These are phyloP conservation scores for Pseudopodoces humilis DNA, from an alignment of 2,113 vertebrate species.

Conservation along the genomic window DNA sequence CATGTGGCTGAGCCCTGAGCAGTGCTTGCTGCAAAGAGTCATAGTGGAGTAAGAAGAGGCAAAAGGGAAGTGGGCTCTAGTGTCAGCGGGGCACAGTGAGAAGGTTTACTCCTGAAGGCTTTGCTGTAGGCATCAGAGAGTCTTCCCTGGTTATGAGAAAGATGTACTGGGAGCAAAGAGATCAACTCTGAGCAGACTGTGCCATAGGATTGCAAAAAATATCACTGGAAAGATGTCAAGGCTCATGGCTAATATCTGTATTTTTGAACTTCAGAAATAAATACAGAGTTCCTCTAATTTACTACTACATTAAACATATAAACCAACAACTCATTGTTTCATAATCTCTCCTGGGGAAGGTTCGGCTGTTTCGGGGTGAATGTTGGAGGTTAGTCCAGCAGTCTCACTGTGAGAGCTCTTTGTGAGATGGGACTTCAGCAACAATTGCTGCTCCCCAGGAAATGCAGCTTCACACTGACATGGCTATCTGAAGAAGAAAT, in stretches of 20 bases:
- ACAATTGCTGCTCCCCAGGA: not conserved
- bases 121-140: not conserved
- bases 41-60: not conserved
- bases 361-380: not conserved
- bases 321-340: not conserved
- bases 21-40: not conserved
- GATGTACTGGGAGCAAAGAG: not conserved
- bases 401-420: not conserved
- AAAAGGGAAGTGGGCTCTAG: not conserved
- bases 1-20: not conserved
- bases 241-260: not conserved
- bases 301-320: not conserved
- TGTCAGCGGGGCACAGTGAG: fast-evolving
- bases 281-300: constrained; percentile 22
- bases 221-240: not conserved
- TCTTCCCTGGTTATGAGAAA: not conserved
- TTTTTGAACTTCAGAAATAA: not conserved
- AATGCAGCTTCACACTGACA: not conserved
- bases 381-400: not conserved
- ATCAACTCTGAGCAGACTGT: not conserved
- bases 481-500: not conserved
- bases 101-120: not conserved
- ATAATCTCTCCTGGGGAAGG: not conserved
- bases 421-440: not conserved
- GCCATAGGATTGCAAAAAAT: not conserved